These are phyloP conservation scores for Drosophila busckii DNA, from an alignment of 1,140 invertebrate species.

Conservation along the genomic window DNA sequence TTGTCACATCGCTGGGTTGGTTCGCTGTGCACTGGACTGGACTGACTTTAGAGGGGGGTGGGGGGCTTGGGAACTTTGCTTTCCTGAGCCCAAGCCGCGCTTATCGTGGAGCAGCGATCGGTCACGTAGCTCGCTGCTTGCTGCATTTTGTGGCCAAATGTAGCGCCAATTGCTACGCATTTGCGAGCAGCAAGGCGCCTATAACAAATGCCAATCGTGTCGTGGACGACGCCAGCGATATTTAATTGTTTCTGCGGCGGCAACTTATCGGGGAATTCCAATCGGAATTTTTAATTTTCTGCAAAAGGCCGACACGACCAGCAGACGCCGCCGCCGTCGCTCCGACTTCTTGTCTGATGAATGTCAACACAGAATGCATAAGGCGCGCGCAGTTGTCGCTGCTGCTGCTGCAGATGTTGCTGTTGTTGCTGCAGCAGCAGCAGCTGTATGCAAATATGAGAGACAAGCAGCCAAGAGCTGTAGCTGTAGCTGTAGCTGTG, in stretches of 20 bases:
- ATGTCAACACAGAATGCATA: slow-evolving; percentile 61
- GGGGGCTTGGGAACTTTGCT: slow-evolving; percentile 33
- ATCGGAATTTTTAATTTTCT: slow-evolving; percentile 77
- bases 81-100: slow-evolving; percentile 34
- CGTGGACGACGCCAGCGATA: slow-evolving; percentile 73
- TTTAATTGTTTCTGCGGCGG: slow-evolving; percentile 72
- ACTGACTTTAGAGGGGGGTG: slow-evolving; percentile 24
- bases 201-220: slow-evolving; percentile 78
- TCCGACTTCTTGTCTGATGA: slow-evolving; percentile 44
- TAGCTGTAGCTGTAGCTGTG: slow-evolving; percentile 42
- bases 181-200: slow-evolving; percentile 69
- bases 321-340: neutral
- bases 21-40: neutral
- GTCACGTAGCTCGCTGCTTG: slow-evolving; percentile 64
- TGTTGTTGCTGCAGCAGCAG: slow-evolving; percentile 1
- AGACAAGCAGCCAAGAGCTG: slow-evolving; percentile 34
- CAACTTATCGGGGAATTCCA: slow-evolving; percentile 75
- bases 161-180: slow-evolving; percentile 76
- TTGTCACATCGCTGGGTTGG: slow-evolving; percentile 41
- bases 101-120: slow-evolving; percentile 63
- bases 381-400: slow-evolving; percentile 5
- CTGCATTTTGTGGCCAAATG: slow-evolving; percentile 68
- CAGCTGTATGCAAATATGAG: slow-evolving; percentile 67
- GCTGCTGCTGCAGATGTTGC: slow-evolving; percentile 4
- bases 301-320: slow-evolving; percentile 37